Percentiles rank a stretch among this genome's conserved stretches.
phyloP scores from a whole-genome alignment of 1,140 invertebrate genomes.

The Conus ventricosus region DNA sequence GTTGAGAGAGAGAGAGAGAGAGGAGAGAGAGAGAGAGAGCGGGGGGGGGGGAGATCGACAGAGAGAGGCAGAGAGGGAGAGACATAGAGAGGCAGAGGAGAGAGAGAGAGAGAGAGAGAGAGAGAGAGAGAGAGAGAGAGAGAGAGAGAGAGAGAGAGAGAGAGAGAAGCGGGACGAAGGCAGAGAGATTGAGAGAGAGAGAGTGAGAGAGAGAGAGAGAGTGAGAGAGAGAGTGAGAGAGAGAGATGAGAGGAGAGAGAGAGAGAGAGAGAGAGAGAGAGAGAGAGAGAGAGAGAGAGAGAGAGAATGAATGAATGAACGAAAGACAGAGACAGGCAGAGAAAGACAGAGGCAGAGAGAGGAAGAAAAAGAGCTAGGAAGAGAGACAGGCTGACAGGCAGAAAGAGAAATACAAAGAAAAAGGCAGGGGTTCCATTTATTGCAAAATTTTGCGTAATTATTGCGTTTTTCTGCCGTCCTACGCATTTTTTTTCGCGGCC shows the following conservation, averaged over 20 bases:
- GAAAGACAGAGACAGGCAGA: too few relatives aligned
- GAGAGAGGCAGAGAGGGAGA: background rate
- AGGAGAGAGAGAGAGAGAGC: background rate
- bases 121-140: background rate
- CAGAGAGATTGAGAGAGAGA: background rate
- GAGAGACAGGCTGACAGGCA: background rate
- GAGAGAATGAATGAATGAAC: too few relatives aligned
- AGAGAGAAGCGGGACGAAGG: too few relatives aligned
- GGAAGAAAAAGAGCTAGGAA: background rate
- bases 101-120: background rate
- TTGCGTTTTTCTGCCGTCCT: too few relatives aligned
- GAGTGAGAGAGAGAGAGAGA: too few relatives aligned
- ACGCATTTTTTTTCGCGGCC: too few relatives aligned
- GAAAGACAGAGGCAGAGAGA: background rate
- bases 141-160: background rate
- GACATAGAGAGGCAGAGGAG: background rate
- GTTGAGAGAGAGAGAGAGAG: too few relatives aligned
- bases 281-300: background rate
- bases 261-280: background rate
- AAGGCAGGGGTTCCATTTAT: too few relatives aligned
- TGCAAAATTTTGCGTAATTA: too few relatives aligned
- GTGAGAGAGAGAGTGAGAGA: too few relatives aligned
- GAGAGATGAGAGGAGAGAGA: background rate
- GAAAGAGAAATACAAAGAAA: background rate
- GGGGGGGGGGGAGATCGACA: too few relatives aligned